Base-by-base conservation (phyloP, 2,888 invertebrate genomes). In the Oeneis ivallda region DNA sequence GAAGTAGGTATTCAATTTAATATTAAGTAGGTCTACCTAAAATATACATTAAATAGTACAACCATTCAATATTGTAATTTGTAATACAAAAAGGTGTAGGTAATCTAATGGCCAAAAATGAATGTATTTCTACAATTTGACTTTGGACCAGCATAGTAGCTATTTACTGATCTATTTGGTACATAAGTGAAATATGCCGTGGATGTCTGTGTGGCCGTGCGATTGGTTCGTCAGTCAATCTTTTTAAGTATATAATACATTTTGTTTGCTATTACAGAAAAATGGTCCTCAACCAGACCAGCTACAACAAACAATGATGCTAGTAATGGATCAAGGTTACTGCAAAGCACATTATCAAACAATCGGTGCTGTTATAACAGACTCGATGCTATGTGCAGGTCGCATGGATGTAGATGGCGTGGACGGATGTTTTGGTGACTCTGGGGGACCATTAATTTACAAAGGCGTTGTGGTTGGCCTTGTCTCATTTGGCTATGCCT, bases 341-440 rank as follows among this genome's bases (percentile, higher is more conserved):
- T 92, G 91, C 67, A 78, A 77, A 26, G 72, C 74, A 43, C 79
- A 87, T 4, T 91, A 91, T 72, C 78, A 74, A 15, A 81, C 79
- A 1, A 85, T 91, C 3, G 82, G 83, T 6, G 89, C 87, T 1
- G 70, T 81, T 5, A 82, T 92, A 61, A 72, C 82, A 8, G 82
- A 85, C 41, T 85, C 87, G 0, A 92, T 92, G 91, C 71, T 92
- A 67, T 92, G 91, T 61, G 91, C 90, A 4, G 90, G 91, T 4
- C 78, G 77, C 13, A 66, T 87, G 1, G 87, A 90, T 53, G 71
- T 79, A 0, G 88, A 85, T 0, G 89, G 90, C 0, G 81, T 87
- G 0, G 91, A 92, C 43, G 91, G 88, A 0, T 92, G 91, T 71
- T 89, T 84, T 11, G 91, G 91, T 0, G 91, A 92, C 68, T 91